Evolutionary conservation across 2,888 invertebrate species (phyloP), one percentile per base, ranked within the genome.

Genomic region (Peribatodes rhomboidaria): DNA sequence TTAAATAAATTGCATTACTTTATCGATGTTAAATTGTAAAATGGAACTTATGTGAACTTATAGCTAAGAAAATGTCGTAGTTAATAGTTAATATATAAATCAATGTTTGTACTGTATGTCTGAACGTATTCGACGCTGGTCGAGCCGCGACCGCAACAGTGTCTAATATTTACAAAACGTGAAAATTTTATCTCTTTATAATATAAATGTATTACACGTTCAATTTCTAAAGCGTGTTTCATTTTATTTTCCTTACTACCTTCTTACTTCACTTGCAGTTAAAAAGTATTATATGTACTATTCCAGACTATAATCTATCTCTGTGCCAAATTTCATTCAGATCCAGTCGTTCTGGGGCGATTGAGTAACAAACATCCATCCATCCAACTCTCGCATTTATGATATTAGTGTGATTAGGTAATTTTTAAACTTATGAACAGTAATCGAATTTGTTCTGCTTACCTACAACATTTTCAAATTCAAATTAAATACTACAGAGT

Each of bases 181-280:
- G 89, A 86, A 81, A 87, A 90, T 89, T 90, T 90, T 91, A 91
- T 91, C 90, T 91, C 91, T 91, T 90, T 90, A 89, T 90, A 87
- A 86, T 86, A 90, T 90, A 88, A 90, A 90, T 92, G 90, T 92
- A 91, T 89, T 90, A 90, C 86, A 88, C 86, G 88, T 88, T 90
- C 83, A 77, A 85, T 87, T 89, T 90, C 86, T 85, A 88, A 78
- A 83, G 78, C 64, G 55, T 63, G 13, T 76, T 68, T 76, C 84
- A 80, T 83, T 77, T 80, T 10, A 22, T n/a, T 13, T 13, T 22
- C 8, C 1, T 3, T 1, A 22, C 13, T 0, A 8, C 6, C 2
- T n/a, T 37, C 3, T 37, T n/a, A n/a, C n/a, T n/a, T 13, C n/a
- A 37, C n/a, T n/a, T n/a, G n/a, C n/a, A n/a, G n/a, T n/a, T n/a